Evolutionary conservation across 2,888 invertebrate species (phyloP).

Genomic region (Bombylius discolor): DNA sequence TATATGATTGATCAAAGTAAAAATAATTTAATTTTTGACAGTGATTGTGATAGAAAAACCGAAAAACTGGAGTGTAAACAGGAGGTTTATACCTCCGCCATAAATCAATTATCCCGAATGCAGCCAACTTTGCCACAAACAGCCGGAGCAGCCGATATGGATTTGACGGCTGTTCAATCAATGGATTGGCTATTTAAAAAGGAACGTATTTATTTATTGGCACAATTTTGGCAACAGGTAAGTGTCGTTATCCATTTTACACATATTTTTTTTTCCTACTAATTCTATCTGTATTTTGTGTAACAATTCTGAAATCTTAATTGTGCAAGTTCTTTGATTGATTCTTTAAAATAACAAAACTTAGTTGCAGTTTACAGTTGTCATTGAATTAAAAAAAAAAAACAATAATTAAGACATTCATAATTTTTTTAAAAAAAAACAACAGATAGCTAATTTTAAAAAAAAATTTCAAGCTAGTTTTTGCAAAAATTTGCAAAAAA

Average conservation of each 20-base stretch:
- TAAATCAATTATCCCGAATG: constrained; percentile 41
- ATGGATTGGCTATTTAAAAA: constrained; percentile 96
- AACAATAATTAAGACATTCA: too few relatives aligned
- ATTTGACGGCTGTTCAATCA: constrained; percentile 87
- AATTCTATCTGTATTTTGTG: too few relatives aligned
- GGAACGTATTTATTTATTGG: constrained; percentile 84
- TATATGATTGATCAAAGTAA: background rate
- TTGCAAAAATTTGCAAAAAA: too few relatives aligned
- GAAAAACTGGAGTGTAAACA: constrained; percentile 3
- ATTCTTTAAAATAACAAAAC: too few relatives aligned
- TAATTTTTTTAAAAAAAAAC: too few relatives aligned
- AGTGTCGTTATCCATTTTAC: constrained; percentile 26
- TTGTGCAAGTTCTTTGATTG: too few relatives aligned
- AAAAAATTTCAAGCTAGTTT: too few relatives aligned
- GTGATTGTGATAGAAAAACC: background rate
- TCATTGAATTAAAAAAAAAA: too few relatives aligned
- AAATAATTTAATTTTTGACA: background rate
- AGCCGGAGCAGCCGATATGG: constrained; percentile 67
- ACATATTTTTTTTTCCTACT: too few relatives aligned
- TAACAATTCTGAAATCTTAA: too few relatives aligned
- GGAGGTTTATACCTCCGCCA: constrained; percentile 10
- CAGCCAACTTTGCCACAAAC: constrained; percentile 64
- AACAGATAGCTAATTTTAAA: too few relatives aligned
- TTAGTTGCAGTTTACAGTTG: too few relatives aligned
- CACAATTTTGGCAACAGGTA: constrained; percentile 96